phyloP scores from a whole-genome alignment of 2,797 vertebrate species.

The Vespertilio murinus region DNA sequence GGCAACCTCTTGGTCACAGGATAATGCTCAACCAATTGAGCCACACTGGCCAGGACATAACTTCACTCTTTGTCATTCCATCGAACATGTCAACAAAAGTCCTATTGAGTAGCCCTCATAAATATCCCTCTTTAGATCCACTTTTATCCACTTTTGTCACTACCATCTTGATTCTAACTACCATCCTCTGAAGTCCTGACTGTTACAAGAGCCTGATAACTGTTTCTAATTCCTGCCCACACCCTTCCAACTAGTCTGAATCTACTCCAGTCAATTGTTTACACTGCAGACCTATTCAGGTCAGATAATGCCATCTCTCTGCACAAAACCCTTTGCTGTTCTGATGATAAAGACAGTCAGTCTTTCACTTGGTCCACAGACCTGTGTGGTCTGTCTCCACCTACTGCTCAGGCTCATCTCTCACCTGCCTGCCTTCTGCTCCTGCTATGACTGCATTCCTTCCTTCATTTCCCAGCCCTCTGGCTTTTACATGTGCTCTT shows the following conservation, averaged over 20 bases:
- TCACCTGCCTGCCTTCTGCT: background rate
- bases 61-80: background rate
- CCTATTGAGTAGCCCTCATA: background rate
- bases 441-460: background rate
- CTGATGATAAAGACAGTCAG: background rate
- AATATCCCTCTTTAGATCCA: background rate
- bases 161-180: background rate
- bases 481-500: background rate
- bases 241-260: background rate
- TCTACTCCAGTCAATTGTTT: background rate
- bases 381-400: background rate
- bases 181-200: background rate
- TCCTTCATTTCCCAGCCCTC: background rate
- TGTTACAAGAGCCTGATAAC: background rate
- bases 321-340: background rate
- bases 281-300: background rate
- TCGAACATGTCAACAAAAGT: background rate
- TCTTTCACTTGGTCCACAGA: background rate
- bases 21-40: background rate
- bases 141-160: background rate
- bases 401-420: background rate
- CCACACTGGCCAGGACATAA: background rate
- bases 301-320: background rate
- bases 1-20: background rate
- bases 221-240: accelerated